These are phyloP conservation scores for Melanotaenia nigrans DNA, from an alignment of 2,797 vertebrate genomes.

Conservation along the genomic window DNA sequence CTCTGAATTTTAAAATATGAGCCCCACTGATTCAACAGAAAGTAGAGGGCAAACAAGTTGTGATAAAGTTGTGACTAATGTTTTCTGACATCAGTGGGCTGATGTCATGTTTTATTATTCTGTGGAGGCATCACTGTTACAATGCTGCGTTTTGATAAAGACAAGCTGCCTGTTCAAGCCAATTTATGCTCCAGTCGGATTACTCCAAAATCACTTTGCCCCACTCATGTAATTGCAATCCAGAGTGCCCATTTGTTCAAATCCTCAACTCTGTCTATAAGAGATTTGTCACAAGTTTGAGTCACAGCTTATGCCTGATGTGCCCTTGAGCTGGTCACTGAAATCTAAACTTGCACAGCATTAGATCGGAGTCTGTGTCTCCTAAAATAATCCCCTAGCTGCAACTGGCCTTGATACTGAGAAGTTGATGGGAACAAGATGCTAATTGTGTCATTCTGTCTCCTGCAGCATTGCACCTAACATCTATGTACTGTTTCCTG, in stretches of 20 bases:
- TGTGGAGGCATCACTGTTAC: conserved; percentile 28
- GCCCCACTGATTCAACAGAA: conserved; percentile 66
- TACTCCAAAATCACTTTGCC: conserved; percentile 19
- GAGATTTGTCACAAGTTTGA: conserved; percentile 53
- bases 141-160: conserved; percentile 45
- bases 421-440: conserved; percentile 59
- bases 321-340: conserved; percentile 73
- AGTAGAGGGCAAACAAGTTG: conserved; percentile 55
- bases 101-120: conserved; percentile 71
- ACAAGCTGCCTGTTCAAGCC: conserved; percentile 39
- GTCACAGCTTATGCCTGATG: conserved; percentile 43
- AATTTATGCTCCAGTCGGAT: conserved; percentile 45
- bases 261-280: conserved; percentile 16
- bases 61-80: conserved; percentile 72
- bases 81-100: conserved; percentile 63
- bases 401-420: conserved; percentile 59
- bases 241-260: conserved; percentile 23
- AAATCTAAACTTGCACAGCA: conserved; percentile 51
- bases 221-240: conserved; percentile 27
- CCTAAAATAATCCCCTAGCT: conserved; percentile 60
- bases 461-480: conserved; percentile 50
- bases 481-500: conserved; percentile 22
- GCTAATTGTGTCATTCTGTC: conserved; percentile 58
- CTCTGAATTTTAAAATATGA: conserved; percentile 17
- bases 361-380: conserved; percentile 54